Conservation (phyloP, 2,113 vertebrate species). For the Marmota monax region DNA sequence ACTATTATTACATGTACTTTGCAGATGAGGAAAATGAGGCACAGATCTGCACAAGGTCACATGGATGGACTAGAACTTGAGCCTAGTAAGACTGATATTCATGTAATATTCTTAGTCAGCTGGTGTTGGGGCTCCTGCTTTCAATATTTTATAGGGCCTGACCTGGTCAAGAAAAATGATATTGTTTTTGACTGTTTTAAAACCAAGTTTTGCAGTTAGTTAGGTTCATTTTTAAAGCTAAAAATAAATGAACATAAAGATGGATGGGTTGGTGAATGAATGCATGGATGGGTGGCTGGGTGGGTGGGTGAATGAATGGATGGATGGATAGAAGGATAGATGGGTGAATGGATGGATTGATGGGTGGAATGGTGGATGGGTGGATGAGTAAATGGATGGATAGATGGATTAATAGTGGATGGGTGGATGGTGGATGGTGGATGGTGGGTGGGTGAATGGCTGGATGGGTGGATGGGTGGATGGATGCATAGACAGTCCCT, state of each 20-base stretch:
- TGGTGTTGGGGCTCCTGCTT: neutral
- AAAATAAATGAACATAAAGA: neutral
- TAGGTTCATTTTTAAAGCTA: neutral
- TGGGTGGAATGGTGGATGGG: no score
- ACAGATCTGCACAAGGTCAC: neutral
- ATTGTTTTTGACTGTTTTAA: neutral
- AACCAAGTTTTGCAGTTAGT: neutral
- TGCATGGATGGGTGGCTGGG: no score
- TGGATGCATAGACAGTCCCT: neutral
- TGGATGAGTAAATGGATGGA: neutral
- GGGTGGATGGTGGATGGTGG: no score
- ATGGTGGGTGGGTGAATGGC: no score
- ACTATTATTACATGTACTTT: neutral
- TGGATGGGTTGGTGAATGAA: neutral
- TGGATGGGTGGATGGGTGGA: neutral
- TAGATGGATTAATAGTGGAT: no score
- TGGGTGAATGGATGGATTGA: neutral
- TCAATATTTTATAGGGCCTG: neutral
- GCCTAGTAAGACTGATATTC: neutral
- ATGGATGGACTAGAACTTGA: neutral
- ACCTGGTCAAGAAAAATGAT: neutral
- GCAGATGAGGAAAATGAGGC: neutral
- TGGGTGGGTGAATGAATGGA: neutral
- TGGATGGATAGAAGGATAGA: no score
- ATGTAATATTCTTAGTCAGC: neutral